Evolutionary conservation across 1,140 invertebrate genomes (phyloP).

Genomic region (Maconellicoccus hirsutus): DNA sequence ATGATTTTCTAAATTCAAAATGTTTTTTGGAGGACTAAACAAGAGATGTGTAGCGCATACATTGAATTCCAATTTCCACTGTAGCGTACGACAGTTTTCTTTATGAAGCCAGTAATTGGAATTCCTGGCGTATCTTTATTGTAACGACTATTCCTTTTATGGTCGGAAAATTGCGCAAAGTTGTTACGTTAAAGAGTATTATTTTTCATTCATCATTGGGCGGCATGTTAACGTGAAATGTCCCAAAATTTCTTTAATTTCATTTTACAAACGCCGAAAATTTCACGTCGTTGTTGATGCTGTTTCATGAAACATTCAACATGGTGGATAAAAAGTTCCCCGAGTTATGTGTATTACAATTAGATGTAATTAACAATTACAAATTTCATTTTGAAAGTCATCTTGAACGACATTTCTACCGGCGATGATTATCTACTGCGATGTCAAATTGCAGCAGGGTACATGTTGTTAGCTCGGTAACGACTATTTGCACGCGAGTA

Average conservation of each 20-base stretch:
- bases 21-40: not conserved
- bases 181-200: not conserved
- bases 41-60: not conserved
- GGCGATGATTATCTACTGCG: too few relatives aligned
- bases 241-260: not conserved
- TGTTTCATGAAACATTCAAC: too few relatives aligned
- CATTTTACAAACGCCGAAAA: not conserved
- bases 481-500: too few relatives aligned
- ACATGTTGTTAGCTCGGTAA: too few relatives aligned
- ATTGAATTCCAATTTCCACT: not conserved
- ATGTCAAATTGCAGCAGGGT: too few relatives aligned
- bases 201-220: not conserved
- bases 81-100: not conserved
- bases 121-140: slow-evolving; percentile 8
- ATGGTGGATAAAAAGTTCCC: too few relatives aligned
- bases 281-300: too few relatives aligned
- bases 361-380: too few relatives aligned
- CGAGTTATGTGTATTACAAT: too few relatives aligned
- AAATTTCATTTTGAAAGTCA: too few relatives aligned
- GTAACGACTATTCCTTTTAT: slow-evolving; percentile 5
- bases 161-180: not conserved
- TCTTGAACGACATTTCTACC: too few relatives aligned
- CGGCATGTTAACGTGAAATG: not conserved
- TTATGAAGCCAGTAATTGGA: slow-evolving; percentile 8
- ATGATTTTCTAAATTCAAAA: not conserved